Evolutionary conservation across 2,113 vertebrate species (phyloP), one percentile per base, ranked within the genome.

Genomic region (Pluvianellus socialis): DNA sequence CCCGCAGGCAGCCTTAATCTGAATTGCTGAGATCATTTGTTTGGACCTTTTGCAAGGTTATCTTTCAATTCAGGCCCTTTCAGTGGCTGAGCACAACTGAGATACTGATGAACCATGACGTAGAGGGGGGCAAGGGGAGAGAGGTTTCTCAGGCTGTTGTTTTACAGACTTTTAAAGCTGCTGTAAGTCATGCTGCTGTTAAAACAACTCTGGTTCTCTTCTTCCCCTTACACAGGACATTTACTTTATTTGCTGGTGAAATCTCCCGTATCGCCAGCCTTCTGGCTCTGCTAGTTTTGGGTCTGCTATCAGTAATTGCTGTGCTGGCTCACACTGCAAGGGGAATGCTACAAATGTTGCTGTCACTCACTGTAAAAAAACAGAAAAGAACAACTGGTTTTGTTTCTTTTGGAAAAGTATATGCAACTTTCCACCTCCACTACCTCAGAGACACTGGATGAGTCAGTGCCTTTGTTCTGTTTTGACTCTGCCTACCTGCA

Each of bases 251-350:
- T 94, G 73, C 63, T 70, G 83, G 30, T 66, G 45, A 58, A n/a
- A 59, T 77, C 59, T 70, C 35, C 62, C 6, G 0, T 83, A 7
- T 47, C 1, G 0, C 27, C 30, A 63, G 45, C 1, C 4, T 58
- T 63, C n/a, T 92, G 63, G 28, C 12, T 30, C 42, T 74, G 59
- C 32, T 30, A 12, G 40, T 18, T 76, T 14, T n/a, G 33, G 77
- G 58, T 23, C 38, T 55, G 13, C 32, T 87, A 7, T 75, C 59
- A 56, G 71, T 47, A 38, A 61, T 35, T 32, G 9, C 80, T 7
- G 22, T 52, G 23, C 66, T 74, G 63, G 22, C 65, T 94, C 30
- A 28, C 3, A 4, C 30, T 56, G 74, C 17, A 35, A 21, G 44
- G 35, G 38, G 38, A 75, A 26, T 28, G 1, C 71, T 92, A 49